phyloP scores from a whole-genome alignment of 2,888 invertebrate species.

The Dione vanillae region DNA sequence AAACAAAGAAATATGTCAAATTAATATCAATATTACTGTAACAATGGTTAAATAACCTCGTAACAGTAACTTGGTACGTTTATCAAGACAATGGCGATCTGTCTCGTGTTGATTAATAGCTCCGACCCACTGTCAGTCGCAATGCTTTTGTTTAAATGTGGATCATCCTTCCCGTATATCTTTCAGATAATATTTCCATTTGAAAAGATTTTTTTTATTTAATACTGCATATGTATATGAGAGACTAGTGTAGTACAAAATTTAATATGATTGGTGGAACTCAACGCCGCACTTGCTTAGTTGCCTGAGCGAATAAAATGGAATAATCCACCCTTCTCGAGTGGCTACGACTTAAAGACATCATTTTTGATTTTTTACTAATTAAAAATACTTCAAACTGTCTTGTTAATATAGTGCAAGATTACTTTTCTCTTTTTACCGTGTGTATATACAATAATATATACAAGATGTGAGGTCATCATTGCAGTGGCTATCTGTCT shows the following conservation, averaged over 20 bases:
- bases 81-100: constrained; percentile 53
- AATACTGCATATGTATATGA: neutral
- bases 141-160: constrained; percentile 51
- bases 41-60: constrained; percentile 10
- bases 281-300: too few species aligned
- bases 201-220: neutral
- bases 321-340: too few species aligned
- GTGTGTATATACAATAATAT: neutral
- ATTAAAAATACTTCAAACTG: neutral
- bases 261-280: too few species aligned
- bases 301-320: too few species aligned
- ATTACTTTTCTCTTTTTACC: neutral
- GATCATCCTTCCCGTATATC: constrained; percentile 41
- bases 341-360: too few species aligned
- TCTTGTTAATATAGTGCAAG: neutral
- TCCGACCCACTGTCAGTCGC: constrained; percentile 61
- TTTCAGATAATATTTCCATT: constrained; percentile 13
- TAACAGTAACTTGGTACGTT: constrained; percentile 24
- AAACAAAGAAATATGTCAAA: neutral
- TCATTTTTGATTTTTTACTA: too few species aligned
- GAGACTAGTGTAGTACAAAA: too few species aligned
- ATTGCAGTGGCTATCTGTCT: constrained; percentile 56
- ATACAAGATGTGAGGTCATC: constrained; percentile 2
- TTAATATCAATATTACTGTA: constrained; percentile 2
- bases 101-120: constrained; percentile 68